phyloP scores from a whole-genome alignment of 2,888 invertebrate genomes.

The Boloria euphrosyne region DNA sequence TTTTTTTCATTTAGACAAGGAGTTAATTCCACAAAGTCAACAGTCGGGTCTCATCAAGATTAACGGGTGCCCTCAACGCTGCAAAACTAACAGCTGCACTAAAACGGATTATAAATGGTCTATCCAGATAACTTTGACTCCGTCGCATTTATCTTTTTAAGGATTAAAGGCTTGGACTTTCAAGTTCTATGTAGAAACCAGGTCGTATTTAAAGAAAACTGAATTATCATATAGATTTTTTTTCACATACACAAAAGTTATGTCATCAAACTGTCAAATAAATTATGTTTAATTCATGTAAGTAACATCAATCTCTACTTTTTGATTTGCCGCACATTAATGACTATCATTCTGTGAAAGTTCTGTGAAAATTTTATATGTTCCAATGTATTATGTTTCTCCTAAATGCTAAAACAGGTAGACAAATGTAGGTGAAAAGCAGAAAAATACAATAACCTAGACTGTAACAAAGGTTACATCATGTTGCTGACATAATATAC shows the following conservation, averaged over 20 bases:
- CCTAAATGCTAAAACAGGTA: too few relatives aligned
- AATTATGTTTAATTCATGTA: too few relatives aligned
- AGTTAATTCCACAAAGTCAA: slow-evolving; percentile 51
- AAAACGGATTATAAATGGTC: slow-evolving; percentile 57
- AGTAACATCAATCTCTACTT: too few relatives aligned
- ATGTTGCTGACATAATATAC: too few relatives aligned
- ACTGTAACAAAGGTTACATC: too few relatives aligned
- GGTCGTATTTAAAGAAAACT: slow-evolving; percentile 19
- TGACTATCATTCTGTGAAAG: too few relatives aligned
- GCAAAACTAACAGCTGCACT: slow-evolving; percentile 44
- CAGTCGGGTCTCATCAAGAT: slow-evolving; percentile 57
- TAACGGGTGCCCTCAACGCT: slow-evolving; percentile 53
- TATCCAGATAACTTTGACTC: slow-evolving; percentile 48
- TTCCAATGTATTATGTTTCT: too few relatives aligned
- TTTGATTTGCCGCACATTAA: too few relatives aligned
- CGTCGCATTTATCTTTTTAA: slow-evolving; percentile 38
- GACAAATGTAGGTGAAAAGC: too few relatives aligned
- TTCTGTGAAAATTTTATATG: too few relatives aligned
- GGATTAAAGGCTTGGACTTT: slow-evolving; percentile 30
- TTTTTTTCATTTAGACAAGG: slow-evolving; percentile 38
- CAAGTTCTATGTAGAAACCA: slow-evolving; percentile 14
- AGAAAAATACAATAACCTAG: too few relatives aligned
- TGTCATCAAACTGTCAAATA: too few relatives aligned
- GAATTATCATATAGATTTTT: background rate
- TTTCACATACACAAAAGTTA: background rate